Conservation (phyloP, 2,797 vertebrate species). For the Limnodromus scolopaceus region DNA sequence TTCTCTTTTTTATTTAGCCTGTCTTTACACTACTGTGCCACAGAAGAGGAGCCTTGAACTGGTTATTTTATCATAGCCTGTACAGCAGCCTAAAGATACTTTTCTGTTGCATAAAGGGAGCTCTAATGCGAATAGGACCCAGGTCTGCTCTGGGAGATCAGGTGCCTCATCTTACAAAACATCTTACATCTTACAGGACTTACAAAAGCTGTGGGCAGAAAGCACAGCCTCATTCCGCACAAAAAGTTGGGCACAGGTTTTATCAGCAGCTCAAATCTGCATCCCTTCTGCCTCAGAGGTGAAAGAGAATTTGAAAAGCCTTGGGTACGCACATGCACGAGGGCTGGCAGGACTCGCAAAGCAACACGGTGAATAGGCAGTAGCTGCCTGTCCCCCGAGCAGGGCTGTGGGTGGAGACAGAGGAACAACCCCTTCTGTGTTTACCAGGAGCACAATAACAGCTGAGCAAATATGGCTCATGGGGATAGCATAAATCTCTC, state of each 20-base stretch:
- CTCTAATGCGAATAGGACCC: not conserved
- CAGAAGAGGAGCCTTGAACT: not conserved
- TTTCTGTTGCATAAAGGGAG: not conserved
- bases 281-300: not conserved
- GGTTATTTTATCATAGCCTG: not conserved
- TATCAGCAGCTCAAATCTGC: not conserved
- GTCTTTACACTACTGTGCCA: not conserved
- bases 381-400: not conserved
- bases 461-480: slow-evolving; percentile 47
- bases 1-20: not conserved
- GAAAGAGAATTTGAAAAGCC: not conserved
- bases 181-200: rapidly evolving
- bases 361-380: not conserved
- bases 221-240: not conserved
- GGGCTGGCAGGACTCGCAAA: not conserved
- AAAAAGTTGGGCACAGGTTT: not conserved
- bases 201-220: not conserved
- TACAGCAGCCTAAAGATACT: not conserved
- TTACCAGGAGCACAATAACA: slow-evolving; percentile 56
- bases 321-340: not conserved
- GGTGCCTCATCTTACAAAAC: not conserved
- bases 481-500: slow-evolving; percentile 58
- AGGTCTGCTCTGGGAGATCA: not conserved
- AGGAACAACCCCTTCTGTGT: slow-evolving; percentile 51
- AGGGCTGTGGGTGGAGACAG: not conserved